A percentile compares a stretch with the other conserved stretches of the same genome.
These are phyloP conservation scores for Luperina testacea DNA, from an alignment of 2,888 invertebrate species.

Conservation along the genomic window DNA sequence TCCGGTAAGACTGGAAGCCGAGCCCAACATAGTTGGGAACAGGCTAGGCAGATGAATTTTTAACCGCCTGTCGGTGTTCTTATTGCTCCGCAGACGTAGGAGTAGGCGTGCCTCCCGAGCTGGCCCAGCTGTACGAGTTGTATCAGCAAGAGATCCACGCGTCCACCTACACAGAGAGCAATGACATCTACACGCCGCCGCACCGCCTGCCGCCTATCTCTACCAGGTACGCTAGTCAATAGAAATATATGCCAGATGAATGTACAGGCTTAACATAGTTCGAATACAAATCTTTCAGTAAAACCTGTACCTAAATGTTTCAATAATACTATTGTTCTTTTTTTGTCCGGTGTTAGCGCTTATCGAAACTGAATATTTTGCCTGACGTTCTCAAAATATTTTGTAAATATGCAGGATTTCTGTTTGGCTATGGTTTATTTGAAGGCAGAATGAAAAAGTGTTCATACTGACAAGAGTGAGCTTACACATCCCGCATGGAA, in stretches of 20 bases:
- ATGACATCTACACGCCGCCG: slow-evolving; percentile 87
- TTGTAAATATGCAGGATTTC: neutral
- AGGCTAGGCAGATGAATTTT: neutral
- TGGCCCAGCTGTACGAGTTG: slow-evolving; percentile 94
- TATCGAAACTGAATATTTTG: neutral
- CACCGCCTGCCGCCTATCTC: slow-evolving; percentile 92
- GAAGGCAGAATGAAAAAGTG: neutral
- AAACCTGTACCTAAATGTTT: neutral
- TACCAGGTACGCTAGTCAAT: slow-evolving; percentile 83
- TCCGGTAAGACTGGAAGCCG: too few relatives aligned
- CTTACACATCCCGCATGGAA: neutral
- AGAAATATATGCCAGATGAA: neutral
- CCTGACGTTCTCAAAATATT: neutral
- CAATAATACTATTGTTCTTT: neutral
- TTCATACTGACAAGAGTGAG: neutral
- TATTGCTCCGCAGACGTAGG: slow-evolving; percentile 89
- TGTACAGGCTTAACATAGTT: neutral
- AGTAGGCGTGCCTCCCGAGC: slow-evolving; percentile 92
- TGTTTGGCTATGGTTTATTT: neutral
- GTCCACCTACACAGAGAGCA: slow-evolving; percentile 93
- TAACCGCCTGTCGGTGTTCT: neutral
- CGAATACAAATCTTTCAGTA: neutral
- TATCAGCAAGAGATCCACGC: slow-evolving; percentile 97
- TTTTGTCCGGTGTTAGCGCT: neutral
- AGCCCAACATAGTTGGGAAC: too few relatives aligned